These are phyloP conservation scores for Lindbergichthys nudifrons DNA, from an alignment of 2,797 vertebrate genomes.

Conservation along the genomic window DNA sequence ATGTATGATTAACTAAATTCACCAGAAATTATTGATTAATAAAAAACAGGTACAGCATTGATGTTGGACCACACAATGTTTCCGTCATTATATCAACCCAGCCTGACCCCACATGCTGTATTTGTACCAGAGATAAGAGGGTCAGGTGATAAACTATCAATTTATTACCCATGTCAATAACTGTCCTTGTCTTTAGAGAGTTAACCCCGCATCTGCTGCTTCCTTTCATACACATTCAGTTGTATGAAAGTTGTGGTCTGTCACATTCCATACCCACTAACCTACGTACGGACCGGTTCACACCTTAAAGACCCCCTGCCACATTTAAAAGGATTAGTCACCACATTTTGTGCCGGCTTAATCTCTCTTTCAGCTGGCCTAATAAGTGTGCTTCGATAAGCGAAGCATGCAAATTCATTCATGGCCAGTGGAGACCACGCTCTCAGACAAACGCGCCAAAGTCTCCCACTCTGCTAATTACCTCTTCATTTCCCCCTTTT, in stretches of 20 bases:
- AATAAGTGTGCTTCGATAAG: conserved; percentile 89
- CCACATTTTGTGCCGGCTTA: conserved; percentile 88
- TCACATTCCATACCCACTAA: conserved; percentile 69
- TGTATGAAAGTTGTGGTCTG: conserved; percentile 41
- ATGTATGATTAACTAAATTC: conserved; percentile 38
- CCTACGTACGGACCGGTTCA: conserved; percentile 70
- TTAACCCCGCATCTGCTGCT: conserved; percentile 55
- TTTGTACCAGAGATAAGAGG: conserved; percentile 77
- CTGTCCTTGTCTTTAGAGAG: conserved; percentile 66
- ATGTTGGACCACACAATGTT: conserved; percentile 37
- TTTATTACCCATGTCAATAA: conserved; percentile 76
- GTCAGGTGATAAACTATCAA: conserved; percentile 75
- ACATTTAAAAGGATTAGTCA: conserved; percentile 91
- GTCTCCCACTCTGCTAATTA: conserved; percentile 88
- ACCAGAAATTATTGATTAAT: conserved; percentile 13
- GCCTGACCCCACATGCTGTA: conserved; percentile 65
- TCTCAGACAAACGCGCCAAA: conserved; percentile 83
- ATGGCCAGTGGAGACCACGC: conserved; percentile 83
- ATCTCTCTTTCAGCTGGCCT: conserved; percentile 89
- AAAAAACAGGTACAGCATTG: conserved; percentile 14
- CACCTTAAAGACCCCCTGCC: conserved; percentile 86
- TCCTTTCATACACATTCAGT: conserved; percentile 26
- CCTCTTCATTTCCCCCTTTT: conserved; percentile 86
- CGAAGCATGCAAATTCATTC: conserved; percentile 90
- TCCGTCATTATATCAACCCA: conserved; percentile 52